Percentiles rank a stretch among this genome's conserved stretches.
Evolutionary conservation across 1,140 invertebrate genomes (phyloP).

Genomic region (Lordiphosa stackelbergi): DNA sequence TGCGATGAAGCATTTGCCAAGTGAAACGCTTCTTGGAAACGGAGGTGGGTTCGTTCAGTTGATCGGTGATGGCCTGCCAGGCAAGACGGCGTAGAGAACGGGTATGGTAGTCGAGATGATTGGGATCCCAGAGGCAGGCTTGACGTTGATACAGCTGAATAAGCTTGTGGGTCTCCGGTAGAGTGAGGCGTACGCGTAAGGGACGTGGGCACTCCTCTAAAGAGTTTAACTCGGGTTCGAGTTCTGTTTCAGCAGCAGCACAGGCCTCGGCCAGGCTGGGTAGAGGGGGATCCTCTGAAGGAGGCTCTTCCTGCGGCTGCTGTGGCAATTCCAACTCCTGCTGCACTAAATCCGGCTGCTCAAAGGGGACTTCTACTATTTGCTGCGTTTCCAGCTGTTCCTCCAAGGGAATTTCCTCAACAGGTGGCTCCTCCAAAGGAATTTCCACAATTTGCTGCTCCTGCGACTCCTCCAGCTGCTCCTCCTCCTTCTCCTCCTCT

Average conservation of each 20-base stretch:
- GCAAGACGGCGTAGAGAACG: constrained; percentile 41
- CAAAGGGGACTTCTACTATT: not conserved
- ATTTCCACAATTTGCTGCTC: not conserved
- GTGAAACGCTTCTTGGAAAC: constrained; percentile 9
- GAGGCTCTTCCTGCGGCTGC: too few species aligned
- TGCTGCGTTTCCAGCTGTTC: not conserved
- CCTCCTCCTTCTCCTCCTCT: not conserved
- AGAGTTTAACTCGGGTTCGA: not conserved
- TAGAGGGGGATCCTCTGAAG: not conserved
- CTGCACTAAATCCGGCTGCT: not conserved
- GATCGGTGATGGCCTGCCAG: constrained; percentile 47
- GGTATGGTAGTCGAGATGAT: constrained; percentile 55
- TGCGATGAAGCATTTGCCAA: constrained; percentile 62
- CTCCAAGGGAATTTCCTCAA: not conserved
- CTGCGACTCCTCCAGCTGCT: not conserved
- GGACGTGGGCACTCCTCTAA: not conserved
- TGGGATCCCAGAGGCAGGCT: constrained; percentile 63
- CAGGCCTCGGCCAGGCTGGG: constrained; percentile 13
- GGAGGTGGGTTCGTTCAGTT: constrained; percentile 27
- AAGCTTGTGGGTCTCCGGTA: constrained; percentile 33
- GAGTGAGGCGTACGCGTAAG: constrained; percentile 31
- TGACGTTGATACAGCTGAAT: constrained; percentile 49
- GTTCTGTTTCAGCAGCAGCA: constrained; percentile 7
- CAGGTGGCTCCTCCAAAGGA: not conserved
- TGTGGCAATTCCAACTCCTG: too few species aligned